Base-by-base conservation (phyloP, 2,888 invertebrate genomes). In the Epirrhoe alternata region DNA sequence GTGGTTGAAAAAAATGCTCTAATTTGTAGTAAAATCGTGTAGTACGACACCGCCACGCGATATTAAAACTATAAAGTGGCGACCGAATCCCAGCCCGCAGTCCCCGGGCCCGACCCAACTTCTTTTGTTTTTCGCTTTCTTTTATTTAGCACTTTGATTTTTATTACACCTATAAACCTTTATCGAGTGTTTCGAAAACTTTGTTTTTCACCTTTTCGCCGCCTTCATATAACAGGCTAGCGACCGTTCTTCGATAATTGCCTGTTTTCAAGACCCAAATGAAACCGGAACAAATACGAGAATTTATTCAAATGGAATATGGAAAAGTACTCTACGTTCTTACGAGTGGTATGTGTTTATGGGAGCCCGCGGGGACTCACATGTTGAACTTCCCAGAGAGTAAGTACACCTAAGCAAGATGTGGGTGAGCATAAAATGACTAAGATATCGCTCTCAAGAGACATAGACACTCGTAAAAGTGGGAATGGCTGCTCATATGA, bases 11-110 rank as follows among this genome's bases (percentile, higher is more conserved):
- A 75, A 75, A 80, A 78, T 81, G 82, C 80, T 83, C 83, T 81
- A 83, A 86, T 88, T 89, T 84, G 85, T 82, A 87, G 83, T 85
- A 84, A 84, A 85, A 86, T 70, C 83, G 81, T 86, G 88, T 86
- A 78, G 75, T 89, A 74, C 78, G 82, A 83, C 81, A 86, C 81
- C 84, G 84, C 86, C 85, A 82, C 85, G 82, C 86, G 88, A 90
- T 92, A 92, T 92, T 91, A 92, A 91, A 92, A 92, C 91, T 89
- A 92, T 92, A 91, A 92, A 92, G 85, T 88, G 89, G 86, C 80
- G 82, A 86, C 85, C 88, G 84, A 86, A 85, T 82, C 76, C 82
- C 78, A 71, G 80, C 83, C 80, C 77, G 64, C 73, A 60, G 68
- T 66, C 73, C 74, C 69, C 66, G 64, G 31, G 42, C 77, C 75